phyloP scores from a whole-genome alignment of 2,888 invertebrate species.

The Bombylius discolor region DNA sequence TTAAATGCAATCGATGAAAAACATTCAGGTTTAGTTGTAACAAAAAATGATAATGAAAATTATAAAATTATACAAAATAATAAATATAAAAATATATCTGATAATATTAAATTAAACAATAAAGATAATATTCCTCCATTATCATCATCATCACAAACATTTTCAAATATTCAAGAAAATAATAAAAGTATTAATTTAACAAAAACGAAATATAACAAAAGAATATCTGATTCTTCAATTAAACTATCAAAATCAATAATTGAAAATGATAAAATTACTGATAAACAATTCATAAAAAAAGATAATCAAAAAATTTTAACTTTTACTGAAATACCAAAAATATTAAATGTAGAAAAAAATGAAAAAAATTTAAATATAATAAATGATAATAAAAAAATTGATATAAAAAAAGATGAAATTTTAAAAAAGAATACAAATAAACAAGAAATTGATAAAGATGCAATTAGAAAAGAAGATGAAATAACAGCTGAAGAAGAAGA shows the following conservation, averaged over 20 bases:
- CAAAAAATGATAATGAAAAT: slow-evolving; percentile 3
- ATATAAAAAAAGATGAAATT: neutral
- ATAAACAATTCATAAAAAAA: neutral
- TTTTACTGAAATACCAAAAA: neutral
- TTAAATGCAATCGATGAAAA: slow-evolving; percentile 57
- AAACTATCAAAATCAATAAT: neutral
- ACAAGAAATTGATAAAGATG: slow-evolving; percentile 30
- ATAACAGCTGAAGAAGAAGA: slow-evolving; percentile 29
- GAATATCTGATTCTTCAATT: neutral
- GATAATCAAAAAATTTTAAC: neutral
- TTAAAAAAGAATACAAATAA: slow-evolving; percentile 1
- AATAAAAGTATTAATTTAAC: neutral
- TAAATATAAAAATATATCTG: neutral
- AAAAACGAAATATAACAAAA: neutral
- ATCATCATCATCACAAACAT: no score
- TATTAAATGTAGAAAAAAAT: neutral
- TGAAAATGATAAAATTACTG: neutral
- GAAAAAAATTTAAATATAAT: neutral
- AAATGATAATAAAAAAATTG: neutral
- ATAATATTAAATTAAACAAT: neutral
- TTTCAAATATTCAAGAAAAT: neutral
- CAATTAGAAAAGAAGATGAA: slow-evolving; percentile 38
- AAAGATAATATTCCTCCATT: no score
- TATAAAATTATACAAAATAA: slow-evolving; percentile 4
- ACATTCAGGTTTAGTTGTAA: slow-evolving; percentile 26